Evolutionary conservation across 2,797 vertebrate species (phyloP).

Genomic region (Novumbra hubbsi): DNA sequence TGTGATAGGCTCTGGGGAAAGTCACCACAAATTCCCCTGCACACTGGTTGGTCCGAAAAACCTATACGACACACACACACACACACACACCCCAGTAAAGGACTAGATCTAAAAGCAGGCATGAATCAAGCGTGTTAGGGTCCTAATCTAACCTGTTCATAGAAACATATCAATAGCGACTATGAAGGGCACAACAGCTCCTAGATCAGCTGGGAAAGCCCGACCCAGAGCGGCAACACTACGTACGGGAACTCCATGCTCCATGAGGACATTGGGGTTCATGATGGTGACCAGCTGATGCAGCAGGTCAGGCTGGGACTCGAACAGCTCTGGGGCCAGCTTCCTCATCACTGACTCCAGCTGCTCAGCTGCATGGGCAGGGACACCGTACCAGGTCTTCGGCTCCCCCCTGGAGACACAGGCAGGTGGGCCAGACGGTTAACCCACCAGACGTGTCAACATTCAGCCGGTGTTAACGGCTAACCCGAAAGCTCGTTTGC

Average conservation of each 20-base stretch:
- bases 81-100: background rate
- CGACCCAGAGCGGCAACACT: background rate
- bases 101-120: background rate
- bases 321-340: slow-evolving; percentile 93
- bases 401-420: slow-evolving; percentile 87
- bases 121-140: too few relatives aligned
- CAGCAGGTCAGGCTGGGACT: slow-evolving; percentile 95
- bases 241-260: slow-evolving; percentile 91
- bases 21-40: slow-evolving; percentile 98
- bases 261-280: slow-evolving; percentile 98
- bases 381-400: slow-evolving; percentile 98
- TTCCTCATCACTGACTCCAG: slow-evolving; percentile 97
- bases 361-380: slow-evolving; percentile 93
- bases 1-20: slow-evolving; percentile 97
- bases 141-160: too few relatives aligned
- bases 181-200: background rate
- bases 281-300: slow-evolving; percentile 98
- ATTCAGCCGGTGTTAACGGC: background rate
- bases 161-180: background rate
- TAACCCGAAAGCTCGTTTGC: background rate
- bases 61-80: slow-evolving; percentile 65
- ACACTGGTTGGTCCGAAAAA: slow-evolving; percentile 98
- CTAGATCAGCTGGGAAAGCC: background rate
- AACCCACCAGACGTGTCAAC: background rate
- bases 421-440: background rate